Evolutionary conservation across 2,888 invertebrate species (phyloP).

Genomic region (Timandra comae): DNA sequence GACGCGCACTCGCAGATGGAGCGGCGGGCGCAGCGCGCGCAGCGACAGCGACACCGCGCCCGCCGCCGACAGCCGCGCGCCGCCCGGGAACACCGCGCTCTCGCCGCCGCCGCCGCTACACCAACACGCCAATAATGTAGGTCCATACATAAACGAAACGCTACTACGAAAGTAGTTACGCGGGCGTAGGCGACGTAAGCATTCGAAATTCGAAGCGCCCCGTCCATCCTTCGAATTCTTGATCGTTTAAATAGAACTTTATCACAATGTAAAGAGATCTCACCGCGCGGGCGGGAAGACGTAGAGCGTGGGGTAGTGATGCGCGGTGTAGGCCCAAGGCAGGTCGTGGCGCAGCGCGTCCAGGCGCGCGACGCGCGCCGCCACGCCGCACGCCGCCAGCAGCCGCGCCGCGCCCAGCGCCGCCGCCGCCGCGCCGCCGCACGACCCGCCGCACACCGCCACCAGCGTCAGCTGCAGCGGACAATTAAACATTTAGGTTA

Average conservation of each 20-base stretch:
- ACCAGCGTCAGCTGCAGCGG: conserved; percentile 83
- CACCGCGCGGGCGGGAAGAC: conserved; percentile 87
- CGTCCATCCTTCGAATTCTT: too few relatives aligned
- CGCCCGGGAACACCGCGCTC: conserved; percentile 80
- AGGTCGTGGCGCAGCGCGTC: conserved; percentile 91
- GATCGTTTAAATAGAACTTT: too few relatives aligned
- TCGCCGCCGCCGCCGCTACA: conserved; percentile 77
- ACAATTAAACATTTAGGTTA: too few relatives aligned
- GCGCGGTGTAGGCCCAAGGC: conserved; percentile 90
- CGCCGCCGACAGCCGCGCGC: conserved; percentile 78
- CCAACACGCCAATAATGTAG: not conserved
- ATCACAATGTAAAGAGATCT: too few relatives aligned
- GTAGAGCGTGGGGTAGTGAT: conserved; percentile 85
- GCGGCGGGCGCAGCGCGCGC: conserved; percentile 78
- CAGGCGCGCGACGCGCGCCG: conserved; percentile 77
- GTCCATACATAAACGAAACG: too few relatives aligned
- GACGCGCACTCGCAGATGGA: conserved; percentile 72
- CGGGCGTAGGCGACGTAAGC: too few relatives aligned
- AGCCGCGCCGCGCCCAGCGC: conserved; percentile 81
- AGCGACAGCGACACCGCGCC: conserved; percentile 84
- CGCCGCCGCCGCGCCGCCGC: conserved; percentile 82
- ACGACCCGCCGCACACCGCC: conserved; percentile 85
- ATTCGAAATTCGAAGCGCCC: too few relatives aligned
- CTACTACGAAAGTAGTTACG: too few relatives aligned
- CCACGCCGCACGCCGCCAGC: conserved; percentile 78